Base-by-base conservation (phyloP, 2,113 vertebrate genomes). In the Tenebrosternarchus preto region DNA sequence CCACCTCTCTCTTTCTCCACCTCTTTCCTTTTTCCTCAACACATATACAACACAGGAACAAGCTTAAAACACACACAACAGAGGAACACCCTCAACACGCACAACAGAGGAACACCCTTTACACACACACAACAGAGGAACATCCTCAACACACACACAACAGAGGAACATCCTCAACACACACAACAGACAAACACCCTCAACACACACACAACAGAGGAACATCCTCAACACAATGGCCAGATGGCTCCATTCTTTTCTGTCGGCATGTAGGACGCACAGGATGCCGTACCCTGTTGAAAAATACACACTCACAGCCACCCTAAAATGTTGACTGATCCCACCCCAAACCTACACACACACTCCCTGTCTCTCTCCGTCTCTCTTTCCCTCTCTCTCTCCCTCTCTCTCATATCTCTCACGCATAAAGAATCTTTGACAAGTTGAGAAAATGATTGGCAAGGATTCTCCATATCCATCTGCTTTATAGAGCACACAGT, bases 91-190 rank as follows among this genome's bases (percentile, higher is more conserved):
- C 69, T 73, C 63, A 73, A 83, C 81, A 82, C 78, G 12, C 64
- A 64, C n/a, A n/a, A n/a, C n/a, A n/a, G n/a, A n/a, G n/a, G n/a
- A n/a, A 29, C 72, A 66, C 63, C 57, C 76, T 70, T 12, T 39
- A 84, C 81, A 82, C 82, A 79, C 79, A 80, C 33, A 70, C 43
- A 43, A 61, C 85, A 86, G 82, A 83, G 79, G 15, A 73, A 61
- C 59, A 70, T n/a, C n/a, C n/a, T n/a, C n/a, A n/a, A n/a, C n/a
- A n/a, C n/a, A n/a, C n/a, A n/a, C n/a, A n/a, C n/a, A n/a, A n/a
- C n/a, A n/a, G n/a, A n/a, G n/a, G n/a, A n/a, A 29, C 72, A 66
- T 69, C 57, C 76, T 70, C 12, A 39, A 84, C 82, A 79, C 79
- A 80, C 33, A 70, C 43, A 43, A 61, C 85, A 86, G 82, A 83